Base-by-base conservation (phyloP, 2,113 vertebrate species). In the Eulacestoma nigropectus region DNA sequence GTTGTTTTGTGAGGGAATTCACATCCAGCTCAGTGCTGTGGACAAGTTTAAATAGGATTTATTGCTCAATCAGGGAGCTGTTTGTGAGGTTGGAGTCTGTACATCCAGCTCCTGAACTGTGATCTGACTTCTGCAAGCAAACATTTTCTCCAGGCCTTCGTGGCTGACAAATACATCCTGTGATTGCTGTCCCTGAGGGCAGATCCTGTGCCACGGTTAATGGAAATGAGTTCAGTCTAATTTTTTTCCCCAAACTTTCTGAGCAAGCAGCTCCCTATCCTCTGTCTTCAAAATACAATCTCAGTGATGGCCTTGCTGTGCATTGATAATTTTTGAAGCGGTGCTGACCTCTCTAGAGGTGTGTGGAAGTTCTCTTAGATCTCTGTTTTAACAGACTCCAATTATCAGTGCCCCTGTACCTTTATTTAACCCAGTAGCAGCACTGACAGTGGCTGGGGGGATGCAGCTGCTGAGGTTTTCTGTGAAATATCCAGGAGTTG, bases 361-460 rank as follows among this genome's bases (percentile, higher is more conserved):
- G 16, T 50, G 22, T 39, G 49, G 39, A n/a, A 19, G 12, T 35
- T 88, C 15, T 92, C 13, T 53, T 29, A 64, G 21, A 46, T 49
- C 23, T 68, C 35, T 68, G 7, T 41, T 72, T 32, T n/a, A 53
- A 33, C 7, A 65, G 37, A 16, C 14, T 72, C 3, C 65, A 79
- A 72, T 64, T 90, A 39, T 32, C 4, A 3, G 37, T 60, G 73
- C 11, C 30, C 16, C 44, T 70, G 39, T 27, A 12, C 44, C 26
- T 62, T 77, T 60, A 46, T 69, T 87, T 67, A 67, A 69, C 5
- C 3, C 41, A 82, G 20, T 1, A 63, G 39, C 26, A 50, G 33
- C 44, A 32, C 22, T 63, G 55, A 52, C 12, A 39, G 44, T 29
- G 49, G 11, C 27, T 0, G 0, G 47, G 56, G 68, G 19, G 44